These are phyloP conservation scores for Microctonus aethiopoides DNA, from an alignment of 2,888 invertebrate genomes.

Conservation along the genomic window DNA sequence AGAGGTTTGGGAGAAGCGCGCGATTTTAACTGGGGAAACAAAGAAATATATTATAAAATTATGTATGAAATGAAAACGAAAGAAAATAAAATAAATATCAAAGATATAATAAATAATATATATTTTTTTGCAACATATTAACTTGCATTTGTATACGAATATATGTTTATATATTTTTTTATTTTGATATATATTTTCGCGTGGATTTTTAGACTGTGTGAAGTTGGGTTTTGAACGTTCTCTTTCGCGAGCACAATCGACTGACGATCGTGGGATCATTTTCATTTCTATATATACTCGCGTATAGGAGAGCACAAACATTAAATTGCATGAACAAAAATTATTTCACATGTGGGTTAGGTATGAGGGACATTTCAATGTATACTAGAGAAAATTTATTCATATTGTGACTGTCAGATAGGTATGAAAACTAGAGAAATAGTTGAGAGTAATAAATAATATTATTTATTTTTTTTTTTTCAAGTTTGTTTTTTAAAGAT, in stretches of 20 bases:
- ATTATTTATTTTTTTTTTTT: too few species aligned
- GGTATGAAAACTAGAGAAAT: too few species aligned
- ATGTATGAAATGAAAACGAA: too few species aligned
- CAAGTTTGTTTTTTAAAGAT: too few species aligned
- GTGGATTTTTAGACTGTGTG: background rate
- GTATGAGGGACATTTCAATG: conserved; percentile 10
- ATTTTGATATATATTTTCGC: background rate
- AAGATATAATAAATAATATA: background rate
- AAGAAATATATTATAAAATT: background rate
- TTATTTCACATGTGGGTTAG: conserved; percentile 24
- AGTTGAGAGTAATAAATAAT: too few species aligned
- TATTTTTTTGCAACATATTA: background rate
- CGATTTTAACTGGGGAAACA: background rate
- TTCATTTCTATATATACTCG: conserved; percentile 28
- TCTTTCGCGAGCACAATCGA: conserved; percentile 10
- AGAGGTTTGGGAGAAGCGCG: conserved; percentile 8
- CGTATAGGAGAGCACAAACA: conserved; percentile 20
- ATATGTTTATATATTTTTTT: background rate
- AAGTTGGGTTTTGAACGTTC: background rate
- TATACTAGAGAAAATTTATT: background rate
- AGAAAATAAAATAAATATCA: background rate
- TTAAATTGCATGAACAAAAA: conserved; percentile 27
- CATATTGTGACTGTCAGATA: background rate
- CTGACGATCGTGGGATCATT: conserved; percentile 17
- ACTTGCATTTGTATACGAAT: background rate